Percentiles rank a stretch among this genome's conserved stretches.
Conservation (phyloP, 2,888 invertebrate genomes). For the Noctua janthina region DNA sequence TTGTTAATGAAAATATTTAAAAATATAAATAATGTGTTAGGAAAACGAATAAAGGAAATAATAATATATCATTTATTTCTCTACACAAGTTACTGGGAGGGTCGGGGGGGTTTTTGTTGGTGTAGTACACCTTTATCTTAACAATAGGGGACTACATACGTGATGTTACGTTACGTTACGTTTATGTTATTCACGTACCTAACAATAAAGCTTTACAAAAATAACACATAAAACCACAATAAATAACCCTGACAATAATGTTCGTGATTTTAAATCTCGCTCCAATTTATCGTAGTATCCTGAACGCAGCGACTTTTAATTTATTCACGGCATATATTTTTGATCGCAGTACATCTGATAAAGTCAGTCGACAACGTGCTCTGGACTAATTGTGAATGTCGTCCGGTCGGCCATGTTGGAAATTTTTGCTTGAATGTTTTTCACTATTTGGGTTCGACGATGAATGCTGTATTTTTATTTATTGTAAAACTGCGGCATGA, state of each 20-base stretch:
- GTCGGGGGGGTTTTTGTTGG: no score
- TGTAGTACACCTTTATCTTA: no score
- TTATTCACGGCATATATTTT: slow-evolving; percentile 60
- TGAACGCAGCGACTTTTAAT: slow-evolving; percentile 58
- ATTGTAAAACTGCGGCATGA: not conserved
- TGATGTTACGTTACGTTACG: no score
- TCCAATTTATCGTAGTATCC: slow-evolving; percentile 61
- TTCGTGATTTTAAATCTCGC: slow-evolving; percentile 40
- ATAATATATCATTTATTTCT: no score
- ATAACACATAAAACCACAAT: slow-evolving; percentile 6
- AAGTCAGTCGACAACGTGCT: slow-evolving; percentile 52
- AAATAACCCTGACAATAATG: slow-evolving; percentile 40
- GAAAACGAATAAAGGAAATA: no score
- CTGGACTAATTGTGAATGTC: slow-evolving; percentile 54
- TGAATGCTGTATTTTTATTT: not conserved
- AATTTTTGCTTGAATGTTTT: slow-evolving; percentile 21
- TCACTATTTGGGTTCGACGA: not conserved
- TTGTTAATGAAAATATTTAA: no score
- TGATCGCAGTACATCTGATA: slow-evolving; percentile 55
- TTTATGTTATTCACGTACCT: not conserved
- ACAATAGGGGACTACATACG: no score
- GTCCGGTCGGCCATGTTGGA: slow-evolving; percentile 22
- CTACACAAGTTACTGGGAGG: no score
- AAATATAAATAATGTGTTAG: no score
- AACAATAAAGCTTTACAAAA: slow-evolving; percentile 12